Evolutionary conservation across 2,797 vertebrate species (phyloP).

Genomic region (Sebastes wilsoni): DNA sequence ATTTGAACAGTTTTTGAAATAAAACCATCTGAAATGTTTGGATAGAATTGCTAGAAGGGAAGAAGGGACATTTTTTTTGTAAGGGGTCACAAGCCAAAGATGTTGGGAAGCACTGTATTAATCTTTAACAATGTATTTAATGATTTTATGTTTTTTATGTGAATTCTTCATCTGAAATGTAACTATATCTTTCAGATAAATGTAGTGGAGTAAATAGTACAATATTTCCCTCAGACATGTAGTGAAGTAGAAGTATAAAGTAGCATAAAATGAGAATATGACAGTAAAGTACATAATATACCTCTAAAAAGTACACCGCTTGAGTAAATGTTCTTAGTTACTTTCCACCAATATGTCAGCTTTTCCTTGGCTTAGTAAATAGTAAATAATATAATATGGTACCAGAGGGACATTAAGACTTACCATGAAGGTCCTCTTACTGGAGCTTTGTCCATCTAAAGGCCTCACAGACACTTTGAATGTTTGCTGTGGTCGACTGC

Average conservation of each 20-base stretch:
- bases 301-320: background rate
- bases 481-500: slow-evolving; percentile 76
- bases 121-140: background rate
- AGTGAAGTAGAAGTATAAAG: background rate
- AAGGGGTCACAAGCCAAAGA: no score
- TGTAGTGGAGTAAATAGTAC: no score
- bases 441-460: slow-evolving; percentile 71
- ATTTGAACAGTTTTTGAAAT: background rate
- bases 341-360: background rate
- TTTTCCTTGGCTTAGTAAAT: background rate
- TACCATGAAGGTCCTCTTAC: slow-evolving; percentile 83
- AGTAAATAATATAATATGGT: background rate
- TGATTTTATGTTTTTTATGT: no score
- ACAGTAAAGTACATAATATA: background rate
- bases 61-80: no score
- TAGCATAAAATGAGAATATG: background rate
- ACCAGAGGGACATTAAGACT: background rate
- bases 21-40: background rate
- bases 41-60: background rate
- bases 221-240: background rate
- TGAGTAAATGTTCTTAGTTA: background rate
- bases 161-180: no score
- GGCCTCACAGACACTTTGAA: slow-evolving; percentile 76
- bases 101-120: background rate
- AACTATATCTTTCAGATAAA: no score